Base-by-base conservation (phyloP, 2,113 vertebrate genomes). In the Eupsittula cactorum region DNA sequence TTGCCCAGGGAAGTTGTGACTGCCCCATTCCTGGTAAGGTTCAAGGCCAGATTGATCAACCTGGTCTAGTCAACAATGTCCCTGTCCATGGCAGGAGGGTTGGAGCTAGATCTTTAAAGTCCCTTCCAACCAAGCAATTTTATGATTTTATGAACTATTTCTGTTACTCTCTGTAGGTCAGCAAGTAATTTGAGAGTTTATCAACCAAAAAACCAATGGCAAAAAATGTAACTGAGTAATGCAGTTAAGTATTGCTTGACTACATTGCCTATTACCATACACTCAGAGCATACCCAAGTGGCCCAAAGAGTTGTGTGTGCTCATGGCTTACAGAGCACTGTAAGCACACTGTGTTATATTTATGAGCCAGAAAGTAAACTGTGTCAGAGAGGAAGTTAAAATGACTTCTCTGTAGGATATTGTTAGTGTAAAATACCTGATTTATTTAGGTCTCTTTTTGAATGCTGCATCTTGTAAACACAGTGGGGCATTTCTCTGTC, bases 391-490 rank as follows among this genome's bases (percentile, higher is more conserved):
- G 91, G 85, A 97, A 95, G 71, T 96, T 97, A 96, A 97, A 96
- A 80, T 93, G 68, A 44, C 64, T 97, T 94, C 86, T 95, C 84
- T 82, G 50, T 90, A 82, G 78, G 65, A 95, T 91, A 90, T 94
- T 94, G 39, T 92, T 92, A 90, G 80, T 94, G 71, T 95, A 96
- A 96, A 97, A 93, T 90, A 96, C 88, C 88, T 95, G 67, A 95
- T 96, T 96, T 96, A 94, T 93, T 95, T 97, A 74, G 70, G 70
- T 64, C 67, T 86, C 33, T 84, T 71, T 95, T 95, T 91, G 85
- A 96, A 91, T 94, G 60, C 77, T 94, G 28, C 41, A 82, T 73
- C 86, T 97, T 97, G 71, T 96, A 97, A 98, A 93, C 91, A 94
- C 93, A 96, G 70, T 65, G 55, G 77, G 73, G 78, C 95, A 95